A percentile compares a stretch with the other conserved stretches of the same genome.
These are phyloP conservation scores for Cnemophilus loriae DNA, from an alignment of 2,113 vertebrate genomes.

Conservation along the genomic window DNA sequence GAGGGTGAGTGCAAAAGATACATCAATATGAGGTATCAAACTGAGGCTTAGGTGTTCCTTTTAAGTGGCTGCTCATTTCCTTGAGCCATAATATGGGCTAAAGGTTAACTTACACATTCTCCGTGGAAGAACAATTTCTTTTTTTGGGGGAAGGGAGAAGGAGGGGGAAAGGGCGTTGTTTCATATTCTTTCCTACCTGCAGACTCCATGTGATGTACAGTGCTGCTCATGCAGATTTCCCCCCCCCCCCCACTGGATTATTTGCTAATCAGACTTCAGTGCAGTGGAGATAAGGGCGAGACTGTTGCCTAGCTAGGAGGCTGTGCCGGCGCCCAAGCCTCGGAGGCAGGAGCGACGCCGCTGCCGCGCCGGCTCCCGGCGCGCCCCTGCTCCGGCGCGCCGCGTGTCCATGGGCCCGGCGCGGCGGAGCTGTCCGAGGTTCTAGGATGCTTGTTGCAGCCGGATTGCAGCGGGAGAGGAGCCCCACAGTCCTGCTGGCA, in stretches of 20 bases:
- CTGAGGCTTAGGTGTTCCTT: slow-evolving; percentile 55
- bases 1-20: slow-evolving; percentile 67
- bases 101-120: slow-evolving; percentile 54
- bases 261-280: slow-evolving; percentile 57
- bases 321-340: slow-evolving; percentile 55
- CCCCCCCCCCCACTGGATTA: background rate
- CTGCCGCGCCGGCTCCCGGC: slow-evolving; percentile 50
- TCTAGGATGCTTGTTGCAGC: slow-evolving; percentile 72
- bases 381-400: slow-evolving; percentile 35
- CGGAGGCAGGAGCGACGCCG: slow-evolving; percentile 41
- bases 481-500: slow-evolving; percentile 65
- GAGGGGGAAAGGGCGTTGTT: slow-evolving; percentile 34
- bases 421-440: slow-evolving; percentile 74
- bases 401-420: slow-evolving; percentile 37
- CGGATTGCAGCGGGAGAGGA: slow-evolving; percentile 62
- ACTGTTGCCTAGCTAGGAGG: slow-evolving; percentile 52
- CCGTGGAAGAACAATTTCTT: background rate
- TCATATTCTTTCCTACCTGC: slow-evolving; percentile 24
- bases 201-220: background rate
- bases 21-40: slow-evolving; percentile 65
- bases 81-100: slow-evolving; percentile 52
- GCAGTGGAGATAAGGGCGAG: slow-evolving; percentile 48
- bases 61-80: slow-evolving; percentile 68
- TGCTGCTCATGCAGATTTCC: slow-evolving; percentile 22
- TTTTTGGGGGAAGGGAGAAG: background rate